These are phyloP conservation scores for Glossophaga mutica DNA, from an alignment of 2,797 vertebrate genomes.

Conservation along the genomic window DNA sequence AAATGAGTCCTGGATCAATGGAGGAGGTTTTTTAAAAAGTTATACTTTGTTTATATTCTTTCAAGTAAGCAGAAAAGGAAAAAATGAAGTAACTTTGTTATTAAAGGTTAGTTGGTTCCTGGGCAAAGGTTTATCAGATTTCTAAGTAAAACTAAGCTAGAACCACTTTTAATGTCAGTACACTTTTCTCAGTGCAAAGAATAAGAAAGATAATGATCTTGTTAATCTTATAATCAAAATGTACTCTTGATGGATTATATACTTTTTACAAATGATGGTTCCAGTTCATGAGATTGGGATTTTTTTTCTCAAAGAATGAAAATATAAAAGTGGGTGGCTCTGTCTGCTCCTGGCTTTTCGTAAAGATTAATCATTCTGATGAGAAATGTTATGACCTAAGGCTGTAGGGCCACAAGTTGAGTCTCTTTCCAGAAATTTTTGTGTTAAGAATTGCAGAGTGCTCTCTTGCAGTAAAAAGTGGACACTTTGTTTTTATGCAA, in stretches of 20 bases:
- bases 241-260: conserved; percentile 69
- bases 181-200: conserved; percentile 72
- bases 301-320: conserved; percentile 81
- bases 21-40: not conserved
- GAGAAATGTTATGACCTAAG: conserved; percentile 80
- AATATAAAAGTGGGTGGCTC: conserved; percentile 84
- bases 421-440: conserved; percentile 79
- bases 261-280: conserved; percentile 66
- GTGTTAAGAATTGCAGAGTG: conserved; percentile 70
- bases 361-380: conserved; percentile 84
- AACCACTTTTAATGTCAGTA: conserved; percentile 74
- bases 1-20: not conserved
- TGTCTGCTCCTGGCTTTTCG: conserved; percentile 82
- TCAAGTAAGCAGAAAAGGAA: conserved; percentile 52
- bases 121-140: conserved; percentile 82
- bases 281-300: conserved; percentile 72
- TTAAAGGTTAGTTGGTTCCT: conserved; percentile 63
- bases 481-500: conserved; percentile 1
- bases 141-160: conserved; percentile 74
- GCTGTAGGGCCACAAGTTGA: conserved; percentile 64
- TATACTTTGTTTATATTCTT: conserved; percentile 43
- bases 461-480: conserved; percentile 58
- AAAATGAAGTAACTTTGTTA: conserved; percentile 61
- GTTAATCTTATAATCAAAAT: conserved; percentile 62
- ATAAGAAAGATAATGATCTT: conserved; percentile 78